A percentile compares a stretch with the other conserved stretches of the same genome.
Evolutionary conservation across 2,797 vertebrate species (phyloP).

Genomic region (Pterois miles): DNA sequence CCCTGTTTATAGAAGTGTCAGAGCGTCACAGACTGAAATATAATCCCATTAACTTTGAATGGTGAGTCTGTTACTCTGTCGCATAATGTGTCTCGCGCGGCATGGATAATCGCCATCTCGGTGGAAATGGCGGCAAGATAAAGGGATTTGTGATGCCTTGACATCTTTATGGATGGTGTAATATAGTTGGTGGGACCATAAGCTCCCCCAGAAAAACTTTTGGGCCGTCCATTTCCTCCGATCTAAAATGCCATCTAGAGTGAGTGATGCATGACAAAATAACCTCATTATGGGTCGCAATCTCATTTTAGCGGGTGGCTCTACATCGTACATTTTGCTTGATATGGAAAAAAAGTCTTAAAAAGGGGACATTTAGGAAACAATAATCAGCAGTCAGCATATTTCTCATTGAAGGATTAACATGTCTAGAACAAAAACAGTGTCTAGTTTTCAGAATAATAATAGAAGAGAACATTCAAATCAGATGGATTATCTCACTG

Average conservation of each 20-base stretch:
- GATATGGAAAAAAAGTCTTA: neutral
- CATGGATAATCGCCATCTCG: constrained; percentile 68
- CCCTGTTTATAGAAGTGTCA: constrained; percentile 59
- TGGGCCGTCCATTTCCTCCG: neutral
- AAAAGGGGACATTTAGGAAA: neutral
- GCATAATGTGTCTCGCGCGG: constrained; percentile 70
- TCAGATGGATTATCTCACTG: constrained; percentile 1
- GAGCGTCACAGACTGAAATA: constrained; percentile 64
- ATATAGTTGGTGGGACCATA: constrained; percentile 42
- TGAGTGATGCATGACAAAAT: constrained; percentile 29
- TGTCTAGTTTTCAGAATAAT: neutral
- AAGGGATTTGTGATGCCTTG: constrained; percentile 68
- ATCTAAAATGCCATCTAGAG: constrained; percentile 27
- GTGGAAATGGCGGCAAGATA: constrained; percentile 67
- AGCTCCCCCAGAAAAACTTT: constrained; percentile 35
- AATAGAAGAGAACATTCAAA: neutral
- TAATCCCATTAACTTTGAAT: constrained; percentile 78
- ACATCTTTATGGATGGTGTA: constrained; percentile 71
- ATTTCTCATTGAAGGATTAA: neutral
- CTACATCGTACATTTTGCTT: neutral
- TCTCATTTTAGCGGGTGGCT: constrained; percentile 10
- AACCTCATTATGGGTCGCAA: neutral
- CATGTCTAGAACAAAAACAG: neutral
- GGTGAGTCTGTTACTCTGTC: constrained; percentile 70
- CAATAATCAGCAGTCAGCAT: neutral